Base-by-base conservation (phyloP, 2,888 invertebrate genomes). In the Pachymerium ferrugineum region DNA sequence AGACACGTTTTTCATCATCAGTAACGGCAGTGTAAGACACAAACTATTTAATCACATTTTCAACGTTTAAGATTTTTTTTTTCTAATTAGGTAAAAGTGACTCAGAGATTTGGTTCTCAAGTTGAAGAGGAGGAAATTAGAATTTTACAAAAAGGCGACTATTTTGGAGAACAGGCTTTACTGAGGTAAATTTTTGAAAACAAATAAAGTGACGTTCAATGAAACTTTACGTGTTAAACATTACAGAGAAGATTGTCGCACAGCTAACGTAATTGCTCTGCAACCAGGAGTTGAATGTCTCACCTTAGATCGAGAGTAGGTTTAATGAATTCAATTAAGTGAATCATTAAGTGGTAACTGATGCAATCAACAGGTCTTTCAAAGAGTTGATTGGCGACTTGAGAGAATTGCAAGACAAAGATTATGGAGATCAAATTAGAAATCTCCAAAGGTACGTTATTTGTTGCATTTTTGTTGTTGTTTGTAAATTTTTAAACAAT, bases 1-100 rank as follows among this genome's bases (percentile, higher is more conserved):
- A 1, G 92, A 94, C 81, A 93, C 92, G 78, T 95, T 95, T 84
- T 95, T 91, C 80, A 93, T 95, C 75, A 93, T 95, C 79, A 89
- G 92, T 77, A 91, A 91, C 5, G 93, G 93, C 19, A 89, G 88
- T 16, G 93, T 93, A 5, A 87, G 75, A 42, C 12, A 28, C 19
- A 12, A 62, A 14, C 16, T 8, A 8, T 62, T 62, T 62, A 12
- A 14, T 8, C 8, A 14, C 62, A 62, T 12, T 62, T 12, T 62
- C 16, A 62, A 35, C 8, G 14, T 35, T 35, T 35, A 10, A 10
- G 8, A 35, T 35, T 10, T 35, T 35, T 10, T 35, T 10, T 10
- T 35, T 35, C 35, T 35, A 10, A 35, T 28, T 47, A 83, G 78
- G 83, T 83, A n/a, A 79, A 79, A 75, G 82, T 84, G 16, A 83